Evolutionary conservation across 1,140 invertebrate genomes (phyloP), one percentile per base, ranked within the genome.

Genomic region (Dolichoris vasculosae): DNA sequence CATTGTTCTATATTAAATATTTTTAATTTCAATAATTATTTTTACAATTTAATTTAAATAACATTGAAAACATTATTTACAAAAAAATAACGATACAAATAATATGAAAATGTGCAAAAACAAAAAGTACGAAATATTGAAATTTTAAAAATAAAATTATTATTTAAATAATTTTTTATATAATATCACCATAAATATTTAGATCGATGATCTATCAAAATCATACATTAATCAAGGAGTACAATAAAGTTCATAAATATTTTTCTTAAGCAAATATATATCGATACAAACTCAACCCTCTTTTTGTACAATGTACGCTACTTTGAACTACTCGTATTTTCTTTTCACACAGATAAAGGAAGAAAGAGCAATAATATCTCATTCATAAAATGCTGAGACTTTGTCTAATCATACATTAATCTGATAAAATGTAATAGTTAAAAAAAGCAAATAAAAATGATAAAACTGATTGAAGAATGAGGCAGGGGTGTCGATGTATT

Each of bases 401-500:
- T 64, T 64, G 30, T 30, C 63, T 30, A 30, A 71, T 71, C 35
- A 71, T 71, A 71, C 32, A 17, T 40, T 40, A 43, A n/a, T 23
- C 26, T 35, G n/a, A 69, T 69, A 43, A 73, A 73, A 43, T n/a
- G 38, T 32, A 32, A 63, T 51, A 77, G 64, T 55, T 75, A 80
- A 80, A 64, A 43, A 81, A 80, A 80, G 48, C n/a, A n/a, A 76
- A 86, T 23, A 35, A 67, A 23, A 67, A 3, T 26, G 30, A 43
- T 20, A 32, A 48, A 79, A 79, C n/a, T n/a, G 79, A 38, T 69
- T n/a, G 79, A n/a, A 15, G 67, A 17, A 35, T 32, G 38, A 9
- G 26, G 43, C 87, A 86, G 88, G 86, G 86, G 87, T 82, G 71
- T 73, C 30, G 76, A 79, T 71, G 86, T 69, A 87, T 86, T 82